A percentile compares a stretch with the other conserved stretches of the same genome.
These are phyloP conservation scores for Tetramorium alpestre DNA, from an alignment of 1,140 invertebrate species.

Conservation along the genomic window DNA sequence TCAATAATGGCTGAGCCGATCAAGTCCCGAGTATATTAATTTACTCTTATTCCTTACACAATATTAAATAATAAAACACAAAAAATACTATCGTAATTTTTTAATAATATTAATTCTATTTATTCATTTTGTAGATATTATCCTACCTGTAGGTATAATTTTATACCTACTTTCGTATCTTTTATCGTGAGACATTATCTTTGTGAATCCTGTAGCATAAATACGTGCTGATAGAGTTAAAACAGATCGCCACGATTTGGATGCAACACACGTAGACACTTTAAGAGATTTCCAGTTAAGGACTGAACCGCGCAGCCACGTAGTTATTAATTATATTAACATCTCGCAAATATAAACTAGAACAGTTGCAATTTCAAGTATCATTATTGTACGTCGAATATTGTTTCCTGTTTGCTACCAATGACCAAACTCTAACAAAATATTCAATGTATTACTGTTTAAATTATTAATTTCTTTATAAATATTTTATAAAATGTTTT, in stretches of 20 bases:
- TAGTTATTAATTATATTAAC: conserved; percentile 48
- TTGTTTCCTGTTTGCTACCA: neutral
- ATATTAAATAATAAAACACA: neutral
- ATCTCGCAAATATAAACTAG: conserved; percentile 29
- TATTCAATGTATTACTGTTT: neutral
- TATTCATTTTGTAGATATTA: neutral
- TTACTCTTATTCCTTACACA: neutral
- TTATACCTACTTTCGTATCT: neutral
- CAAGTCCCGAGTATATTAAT: neutral
- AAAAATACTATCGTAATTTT: neutral
- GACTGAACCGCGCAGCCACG: conserved; percentile 18
- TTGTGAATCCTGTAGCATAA: neutral
- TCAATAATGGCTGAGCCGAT: too few relatives aligned
- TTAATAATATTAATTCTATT: neutral
- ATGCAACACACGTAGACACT: conserved; percentile 47
- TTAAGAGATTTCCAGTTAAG: conserved; percentile 51
- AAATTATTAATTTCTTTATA: neutral
- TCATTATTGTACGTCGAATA: neutral
- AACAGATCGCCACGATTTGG: conserved; percentile 9
- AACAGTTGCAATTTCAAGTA: neutral
- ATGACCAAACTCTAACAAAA: neutral
- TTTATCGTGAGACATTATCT: neutral
- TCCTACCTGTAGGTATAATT: neutral
- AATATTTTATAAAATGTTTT: neutral
- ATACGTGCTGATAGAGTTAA: neutral